These are phyloP conservation scores for Apodemus speciosus DNA, from an alignment of 2,113 vertebrate genomes.

Conservation along the genomic window DNA sequence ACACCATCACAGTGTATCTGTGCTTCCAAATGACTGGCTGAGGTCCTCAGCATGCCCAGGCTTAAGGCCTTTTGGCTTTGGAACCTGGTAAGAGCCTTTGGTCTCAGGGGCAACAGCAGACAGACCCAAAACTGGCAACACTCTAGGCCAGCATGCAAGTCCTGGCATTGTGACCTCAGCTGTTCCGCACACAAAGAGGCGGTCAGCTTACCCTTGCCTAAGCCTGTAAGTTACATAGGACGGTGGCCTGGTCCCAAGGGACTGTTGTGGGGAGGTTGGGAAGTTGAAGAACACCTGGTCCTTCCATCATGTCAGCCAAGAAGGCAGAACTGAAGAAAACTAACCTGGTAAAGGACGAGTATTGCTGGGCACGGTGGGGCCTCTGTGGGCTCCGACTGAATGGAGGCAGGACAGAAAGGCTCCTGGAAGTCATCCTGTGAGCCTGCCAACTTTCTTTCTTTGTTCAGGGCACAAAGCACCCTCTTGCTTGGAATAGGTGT, in stretches of 20 bases:
- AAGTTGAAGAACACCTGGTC: constrained; percentile 61
- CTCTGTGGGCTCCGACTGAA: neutral
- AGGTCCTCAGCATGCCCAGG: neutral
- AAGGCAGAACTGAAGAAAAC: constrained; percentile 65
- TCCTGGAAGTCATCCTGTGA: neutral
- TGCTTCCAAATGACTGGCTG: neutral
- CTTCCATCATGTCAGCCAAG: constrained; percentile 71
- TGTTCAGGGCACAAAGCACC: neutral
- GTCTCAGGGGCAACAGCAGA: neutral
- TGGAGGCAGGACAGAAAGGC: neutral
- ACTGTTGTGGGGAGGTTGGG: constrained; percentile 42
- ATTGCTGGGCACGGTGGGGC: rapidly evolving
- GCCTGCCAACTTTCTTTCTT: neutral
- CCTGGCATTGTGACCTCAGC: constrained; percentile 76
- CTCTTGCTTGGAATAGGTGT: neutral
- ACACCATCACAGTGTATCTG: no score
- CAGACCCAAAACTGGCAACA: neutral
- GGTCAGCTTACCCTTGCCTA: neutral
- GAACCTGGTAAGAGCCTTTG: neutral
- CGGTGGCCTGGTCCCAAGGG: constrained; percentile 54
- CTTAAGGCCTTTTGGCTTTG: neutral
- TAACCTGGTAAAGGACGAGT: constrained; percentile 59
- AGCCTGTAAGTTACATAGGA: constrained; percentile 35
- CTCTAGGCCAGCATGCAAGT: neutral
- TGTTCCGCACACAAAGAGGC: constrained; percentile 8